A percentile compares a stretch with the other conserved stretches of the same genome.
Evolutionary conservation across 2,113 vertebrate genomes (phyloP).

Genomic region (Apistogramma diplotaenia): DNA sequence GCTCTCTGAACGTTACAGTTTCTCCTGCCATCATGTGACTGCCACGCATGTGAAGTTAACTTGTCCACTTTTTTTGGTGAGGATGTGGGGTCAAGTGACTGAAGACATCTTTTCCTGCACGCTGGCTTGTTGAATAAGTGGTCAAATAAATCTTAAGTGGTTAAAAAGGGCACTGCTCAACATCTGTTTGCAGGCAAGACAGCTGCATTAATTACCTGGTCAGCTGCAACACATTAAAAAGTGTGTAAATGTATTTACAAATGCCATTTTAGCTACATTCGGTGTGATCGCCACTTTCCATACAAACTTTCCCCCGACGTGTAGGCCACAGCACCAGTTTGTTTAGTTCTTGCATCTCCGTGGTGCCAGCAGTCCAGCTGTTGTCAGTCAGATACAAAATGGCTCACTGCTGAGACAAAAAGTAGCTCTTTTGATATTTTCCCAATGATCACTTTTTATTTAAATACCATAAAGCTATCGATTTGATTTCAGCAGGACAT

Average conservation of each 20-base stretch:
- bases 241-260: background rate
- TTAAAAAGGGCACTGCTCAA: background rate
- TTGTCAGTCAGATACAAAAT: background rate
- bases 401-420: background rate
- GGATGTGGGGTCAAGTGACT: no score
- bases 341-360: background rate
- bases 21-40: no score
- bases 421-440: background rate
- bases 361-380: background rate
- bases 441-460: background rate
- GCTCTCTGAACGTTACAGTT: no score
- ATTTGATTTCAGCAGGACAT: background rate
- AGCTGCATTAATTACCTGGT: background rate
- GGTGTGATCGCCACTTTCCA: background rate
- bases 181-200: background rate
- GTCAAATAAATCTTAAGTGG: background rate
- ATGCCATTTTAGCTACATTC: background rate
- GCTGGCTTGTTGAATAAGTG: background rate
- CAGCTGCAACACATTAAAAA: conserved; percentile 4
- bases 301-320: background rate
- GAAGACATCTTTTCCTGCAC: background rate
- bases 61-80: no score
- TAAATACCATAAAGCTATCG: background rate
- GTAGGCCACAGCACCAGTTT: background rate
- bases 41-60: no score